These are phyloP conservation scores for Dendrolimus pini DNA, from an alignment of 2,888 invertebrate genomes.

Conservation along the genomic window DNA sequence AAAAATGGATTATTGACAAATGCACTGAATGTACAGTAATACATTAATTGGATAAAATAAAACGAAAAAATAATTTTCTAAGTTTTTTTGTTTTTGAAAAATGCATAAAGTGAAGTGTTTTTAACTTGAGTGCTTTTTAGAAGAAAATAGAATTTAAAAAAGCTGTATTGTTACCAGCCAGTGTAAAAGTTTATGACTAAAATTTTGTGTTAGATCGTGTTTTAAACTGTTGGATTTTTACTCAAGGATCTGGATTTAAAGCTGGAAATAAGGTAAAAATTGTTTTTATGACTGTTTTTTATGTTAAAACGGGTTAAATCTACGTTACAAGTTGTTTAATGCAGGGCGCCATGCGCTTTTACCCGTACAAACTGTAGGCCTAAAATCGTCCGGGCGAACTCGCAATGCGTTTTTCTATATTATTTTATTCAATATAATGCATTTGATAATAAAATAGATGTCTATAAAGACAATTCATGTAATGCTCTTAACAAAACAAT, in stretches of 20 bases:
- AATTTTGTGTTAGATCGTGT: slow-evolving; percentile 5
- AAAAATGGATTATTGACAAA: not conserved
- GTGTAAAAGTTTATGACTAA: slow-evolving; percentile 3
- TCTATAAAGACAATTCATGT: too few species aligned
- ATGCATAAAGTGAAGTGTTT: slow-evolving; percentile 2
- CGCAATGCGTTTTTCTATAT: slow-evolving; percentile 9
- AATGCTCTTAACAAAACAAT: too few species aligned
- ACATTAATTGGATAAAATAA: too few species aligned
- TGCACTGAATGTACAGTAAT: too few species aligned
- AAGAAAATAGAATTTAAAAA: not conserved
- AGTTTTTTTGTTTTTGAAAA: not conserved
- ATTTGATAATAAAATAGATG: too few species aligned
- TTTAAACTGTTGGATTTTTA: slow-evolving; percentile 43
- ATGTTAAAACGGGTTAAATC: slow-evolving; percentile 12
- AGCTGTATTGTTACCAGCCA: not conserved
- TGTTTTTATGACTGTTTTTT: slow-evolving; percentile 13
- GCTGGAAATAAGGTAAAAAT: slow-evolving; percentile 49
- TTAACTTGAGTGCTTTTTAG: not conserved
- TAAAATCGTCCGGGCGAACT: slow-evolving; percentile 28
- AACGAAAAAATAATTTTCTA: too few species aligned
- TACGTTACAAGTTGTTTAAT: slow-evolving; percentile 16
- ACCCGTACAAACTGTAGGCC: slow-evolving; percentile 30
- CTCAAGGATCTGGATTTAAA: slow-evolving; percentile 44
- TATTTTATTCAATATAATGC: not conserved
- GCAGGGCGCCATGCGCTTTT: slow-evolving; percentile 9